Percentiles rank a stretch among this genome's conserved stretches.
These are phyloP conservation scores for Macrostomum lignano DNA, from an alignment of 1,140 invertebrate genomes.

Conservation along the genomic window DNA sequence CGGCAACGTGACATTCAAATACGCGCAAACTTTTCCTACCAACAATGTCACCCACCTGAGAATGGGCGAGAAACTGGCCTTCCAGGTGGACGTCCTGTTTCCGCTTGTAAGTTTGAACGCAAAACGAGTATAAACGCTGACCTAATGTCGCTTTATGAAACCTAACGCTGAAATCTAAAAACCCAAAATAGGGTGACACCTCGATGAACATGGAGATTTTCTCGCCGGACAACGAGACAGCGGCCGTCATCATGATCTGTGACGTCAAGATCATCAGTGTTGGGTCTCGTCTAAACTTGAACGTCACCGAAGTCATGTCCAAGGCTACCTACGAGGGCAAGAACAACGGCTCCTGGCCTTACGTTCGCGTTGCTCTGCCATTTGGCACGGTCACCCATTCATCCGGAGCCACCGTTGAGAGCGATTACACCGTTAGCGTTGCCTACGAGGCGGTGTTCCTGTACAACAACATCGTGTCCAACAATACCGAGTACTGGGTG, in stretches of 20 bases:
- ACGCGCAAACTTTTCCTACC: no score
- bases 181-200: no score
- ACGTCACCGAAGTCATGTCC: constrained; percentile 4
- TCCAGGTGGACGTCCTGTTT: no score
- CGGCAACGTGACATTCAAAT: no score
- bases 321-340: constrained; percentile 8
- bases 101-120: no score
- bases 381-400: constrained; percentile 10
- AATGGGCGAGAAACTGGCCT: no score
- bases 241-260: constrained; percentile 18
- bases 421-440: constrained; percentile 10
- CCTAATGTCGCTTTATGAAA: no score
- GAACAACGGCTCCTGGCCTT: neutral
- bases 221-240: constrained; percentile 1
- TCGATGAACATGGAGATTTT: constrained; percentile 1
- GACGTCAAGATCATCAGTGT: constrained; percentile 11
- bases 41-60: no score
- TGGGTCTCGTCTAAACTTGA: constrained; percentile 10
- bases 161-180: no score
- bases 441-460: constrained; percentile 9
- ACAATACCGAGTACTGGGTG: no score
- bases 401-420: constrained; percentile 10
- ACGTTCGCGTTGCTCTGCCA: constrained; percentile 8
- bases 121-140: no score
- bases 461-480: no score